Conservation (phyloP, 2,888 invertebrate species). For the Pocota personata region DNA sequence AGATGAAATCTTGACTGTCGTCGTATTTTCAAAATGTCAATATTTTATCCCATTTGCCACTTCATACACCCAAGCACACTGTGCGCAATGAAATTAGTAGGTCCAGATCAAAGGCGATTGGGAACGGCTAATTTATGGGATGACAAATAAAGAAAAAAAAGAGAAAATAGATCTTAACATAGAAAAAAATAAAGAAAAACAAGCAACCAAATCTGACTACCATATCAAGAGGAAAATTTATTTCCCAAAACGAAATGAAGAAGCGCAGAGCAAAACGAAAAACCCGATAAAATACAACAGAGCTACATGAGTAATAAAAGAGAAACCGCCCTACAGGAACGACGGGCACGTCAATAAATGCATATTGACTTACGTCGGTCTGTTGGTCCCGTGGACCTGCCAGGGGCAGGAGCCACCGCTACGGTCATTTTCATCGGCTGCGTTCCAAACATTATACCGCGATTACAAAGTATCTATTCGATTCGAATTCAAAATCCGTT, state of each 20-base stretch:
- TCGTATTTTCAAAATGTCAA: slow-evolving; percentile 61
- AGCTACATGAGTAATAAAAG: slow-evolving; percentile 61
- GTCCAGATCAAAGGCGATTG: slow-evolving; percentile 73
- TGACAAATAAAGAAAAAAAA: slow-evolving; percentile 66
- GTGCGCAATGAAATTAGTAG: slow-evolving; percentile 71
- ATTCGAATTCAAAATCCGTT: slow-evolving; percentile 62
- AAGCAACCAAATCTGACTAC: slow-evolving; percentile 74
- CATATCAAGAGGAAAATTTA: slow-evolving; percentile 72
- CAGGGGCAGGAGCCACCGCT: slow-evolving; percentile 42
- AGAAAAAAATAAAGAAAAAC: slow-evolving; percentile 66
- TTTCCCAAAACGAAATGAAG: slow-evolving; percentile 71
- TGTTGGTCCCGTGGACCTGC: slow-evolving; percentile 20
- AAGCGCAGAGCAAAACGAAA: slow-evolving; percentile 39
- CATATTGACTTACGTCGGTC: slow-evolving; percentile 67
- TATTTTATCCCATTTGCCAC: slow-evolving; percentile 71
- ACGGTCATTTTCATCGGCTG: slow-evolving; percentile 61
- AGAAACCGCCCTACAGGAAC: slow-evolving; percentile 66
- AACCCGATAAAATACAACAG: slow-evolving; percentile 58
- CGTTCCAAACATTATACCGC: slow-evolving; percentile 16
- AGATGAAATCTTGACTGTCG: slow-evolving; percentile 46
- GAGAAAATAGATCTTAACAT: slow-evolving; percentile 67
- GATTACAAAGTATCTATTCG: slow-evolving; percentile 55
- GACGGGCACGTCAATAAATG: slow-evolving; percentile 67
- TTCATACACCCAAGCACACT: slow-evolving; percentile 59
- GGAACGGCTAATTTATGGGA: slow-evolving; percentile 71